These are phyloP conservation scores for Spheniscus mendiculus DNA, from an alignment of 2,113 vertebrate species.

Conservation along the genomic window DNA sequence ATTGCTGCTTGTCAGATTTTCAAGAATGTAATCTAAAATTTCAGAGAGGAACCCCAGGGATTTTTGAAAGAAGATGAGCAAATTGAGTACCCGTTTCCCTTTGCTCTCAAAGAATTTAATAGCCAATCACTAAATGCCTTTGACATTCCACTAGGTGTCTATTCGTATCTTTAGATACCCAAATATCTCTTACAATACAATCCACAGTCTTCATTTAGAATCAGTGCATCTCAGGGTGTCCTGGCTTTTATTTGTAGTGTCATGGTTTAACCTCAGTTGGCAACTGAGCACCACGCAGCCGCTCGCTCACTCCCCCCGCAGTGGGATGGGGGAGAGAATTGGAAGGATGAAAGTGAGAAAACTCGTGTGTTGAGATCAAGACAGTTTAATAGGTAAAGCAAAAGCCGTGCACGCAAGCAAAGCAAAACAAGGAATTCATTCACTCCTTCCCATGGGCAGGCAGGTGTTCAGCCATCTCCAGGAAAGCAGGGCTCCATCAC, in stretches of 20 bases:
- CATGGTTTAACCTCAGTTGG: too few species aligned
- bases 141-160: background rate
- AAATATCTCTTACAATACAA: background rate
- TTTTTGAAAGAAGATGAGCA: background rate
- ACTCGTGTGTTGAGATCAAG: too few species aligned
- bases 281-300: too few species aligned
- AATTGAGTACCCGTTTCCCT: background rate
- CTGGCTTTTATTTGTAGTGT: background rate
- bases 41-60: background rate
- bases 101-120: background rate
- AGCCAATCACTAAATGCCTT: background rate
- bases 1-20: background rate
- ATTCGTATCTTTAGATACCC: background rate
- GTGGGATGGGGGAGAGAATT: too few species aligned
- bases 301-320: too few species aligned
- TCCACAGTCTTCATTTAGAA: background rate
- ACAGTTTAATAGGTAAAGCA: too few species aligned
- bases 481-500: too few species aligned
- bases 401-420: too few species aligned
- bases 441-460: too few species aligned
- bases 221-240: background rate
- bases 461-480: too few species aligned
- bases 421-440: too few species aligned
- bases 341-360: too few species aligned
- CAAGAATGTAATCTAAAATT: background rate